Base-by-base conservation (phyloP, 2,113 vertebrate genomes). In the Solea senegalensis region DNA sequence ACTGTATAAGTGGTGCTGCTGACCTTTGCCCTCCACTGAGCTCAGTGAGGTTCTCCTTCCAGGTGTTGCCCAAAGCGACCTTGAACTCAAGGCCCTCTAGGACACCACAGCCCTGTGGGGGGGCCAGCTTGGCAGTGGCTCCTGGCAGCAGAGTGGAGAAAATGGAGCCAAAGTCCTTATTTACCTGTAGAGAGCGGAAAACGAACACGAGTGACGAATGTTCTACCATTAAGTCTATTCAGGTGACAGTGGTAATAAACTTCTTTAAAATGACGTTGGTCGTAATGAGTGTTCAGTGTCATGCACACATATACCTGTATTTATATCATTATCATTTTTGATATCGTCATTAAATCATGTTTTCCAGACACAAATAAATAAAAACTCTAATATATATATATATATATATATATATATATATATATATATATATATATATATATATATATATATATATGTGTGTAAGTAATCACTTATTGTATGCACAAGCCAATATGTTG, bases 11-110 rank as follows among this genome's bases (percentile, higher is more conserved):
- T 28, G 49, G 2, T 39, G n/a, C 13, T 2, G 2, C 80, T 69
- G 15, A 97, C 96, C 96, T 96, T 87, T 99, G 97, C 45, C 98
- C 98, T 26, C 98, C 98, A 52, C 97, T 99, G 57, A 99, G 96
- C 90, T 99, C 98, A 5, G 94, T 94, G 73, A 99, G 93, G 82
- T 99, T 98, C 88, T 99, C 96, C 84, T 99, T 99, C 97, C 98
- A 99, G 7, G 92, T 98, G 57, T 95, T 95, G 69, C 98, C 98
- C 83, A 99, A 90, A 51, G 96, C 98, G 69, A 99, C 94, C 82
- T 91, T 97, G 88, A 99, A 98, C 86, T 97, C 95, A 15, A 99
- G 88, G 13, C 98, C 98, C 26, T 94, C 92, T 45, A 98, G 73
- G 50, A 89, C 86, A 1, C 89, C 93, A 0, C 92, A 45, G 2